Conservation (phyloP, 2,113 vertebrate genomes). For the Albula glossodonta region DNA sequence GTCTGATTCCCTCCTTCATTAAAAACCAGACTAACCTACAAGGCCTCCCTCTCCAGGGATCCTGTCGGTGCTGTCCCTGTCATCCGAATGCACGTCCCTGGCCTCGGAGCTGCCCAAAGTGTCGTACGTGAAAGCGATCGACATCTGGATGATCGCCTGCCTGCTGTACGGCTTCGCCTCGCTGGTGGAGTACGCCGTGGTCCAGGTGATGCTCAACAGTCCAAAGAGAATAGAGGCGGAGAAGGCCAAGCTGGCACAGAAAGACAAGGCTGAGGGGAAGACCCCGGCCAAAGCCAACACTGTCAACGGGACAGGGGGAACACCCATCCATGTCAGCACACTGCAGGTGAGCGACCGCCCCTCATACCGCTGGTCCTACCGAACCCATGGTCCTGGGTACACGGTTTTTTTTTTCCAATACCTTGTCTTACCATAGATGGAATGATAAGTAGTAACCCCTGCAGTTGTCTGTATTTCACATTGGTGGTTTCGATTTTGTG, state of each 20-base stretch:
- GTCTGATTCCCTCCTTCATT: neutral
- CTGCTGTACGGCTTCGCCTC: constrained; percentile 93
- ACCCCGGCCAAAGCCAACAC: constrained; percentile 81
- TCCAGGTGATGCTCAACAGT: constrained; percentile 93
- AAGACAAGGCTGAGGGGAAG: constrained; percentile 84
- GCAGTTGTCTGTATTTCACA: no score
- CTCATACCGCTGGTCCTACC: no score
- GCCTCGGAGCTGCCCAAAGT: constrained; percentile 94
- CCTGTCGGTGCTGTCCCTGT: constrained; percentile 93
- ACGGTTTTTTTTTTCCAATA: no score
- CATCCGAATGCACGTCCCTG: constrained; percentile 89
- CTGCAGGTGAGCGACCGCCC: constrained; percentile 79
- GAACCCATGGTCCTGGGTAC: no score
- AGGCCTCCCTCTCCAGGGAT: constrained; percentile 75
- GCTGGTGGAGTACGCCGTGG: constrained; percentile 92
- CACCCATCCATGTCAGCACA: constrained; percentile 90
- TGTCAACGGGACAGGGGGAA: constrained; percentile 86
- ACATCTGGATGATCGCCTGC: constrained; percentile 94
- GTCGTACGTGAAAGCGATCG: constrained; percentile 94
- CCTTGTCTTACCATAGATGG: no score
- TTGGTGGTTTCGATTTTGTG: no score
- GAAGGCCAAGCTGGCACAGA: constrained; percentile 84
- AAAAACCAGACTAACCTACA: neutral
- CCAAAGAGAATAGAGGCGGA: constrained; percentile 89
- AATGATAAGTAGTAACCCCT: no score